These are phyloP conservation scores for Sericinus montela DNA, from an alignment of 2,888 invertebrate species.

Conservation along the genomic window DNA sequence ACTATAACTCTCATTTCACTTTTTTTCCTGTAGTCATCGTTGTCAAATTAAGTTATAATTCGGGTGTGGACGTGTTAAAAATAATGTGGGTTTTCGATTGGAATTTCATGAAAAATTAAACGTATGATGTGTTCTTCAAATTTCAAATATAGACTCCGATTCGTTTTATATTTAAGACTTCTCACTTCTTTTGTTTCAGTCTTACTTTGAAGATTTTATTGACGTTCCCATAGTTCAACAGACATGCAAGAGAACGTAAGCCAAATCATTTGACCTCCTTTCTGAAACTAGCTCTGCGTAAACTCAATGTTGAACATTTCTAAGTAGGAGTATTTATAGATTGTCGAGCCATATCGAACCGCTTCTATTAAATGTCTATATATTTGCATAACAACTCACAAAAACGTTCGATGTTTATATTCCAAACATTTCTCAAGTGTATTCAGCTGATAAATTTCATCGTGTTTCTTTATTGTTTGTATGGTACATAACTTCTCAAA, in stretches of 20 bases:
- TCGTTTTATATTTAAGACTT: constrained; percentile 11
- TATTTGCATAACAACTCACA: constrained; percentile 58
- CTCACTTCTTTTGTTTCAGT: constrained; percentile 24
- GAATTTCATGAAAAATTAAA: not conserved
- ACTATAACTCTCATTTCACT: not conserved
- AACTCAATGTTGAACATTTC: constrained; percentile 71
- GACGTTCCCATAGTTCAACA: constrained; percentile 44
- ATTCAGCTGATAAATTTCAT: constrained; percentile 49
- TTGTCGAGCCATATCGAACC: constrained; percentile 48
- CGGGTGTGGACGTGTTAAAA: not conserved
- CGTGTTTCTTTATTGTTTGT: constrained; percentile 41
- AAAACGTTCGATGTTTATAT: too few relatives aligned
- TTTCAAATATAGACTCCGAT: constrained; percentile 1
- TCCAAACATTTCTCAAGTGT: constrained; percentile 64
- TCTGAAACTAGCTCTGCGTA: constrained; percentile 66
- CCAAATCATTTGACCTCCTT: constrained; percentile 75
- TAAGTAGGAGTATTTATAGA: constrained; percentile 72
- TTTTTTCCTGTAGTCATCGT: not conserved
- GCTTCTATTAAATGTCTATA: constrained; percentile 47
- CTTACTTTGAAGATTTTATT: constrained; percentile 39
- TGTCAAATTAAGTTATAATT: constrained; percentile 7
- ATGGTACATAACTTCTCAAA: too few relatives aligned
- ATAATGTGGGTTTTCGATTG: not conserved
- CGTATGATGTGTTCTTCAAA: constrained; percentile 2
- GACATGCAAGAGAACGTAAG: constrained; percentile 47